Percentiles rank a stretch among this genome's conserved stretches.
Conservation (phyloP, 2,797 vertebrate species). For the Malurus leucopterus region DNA sequence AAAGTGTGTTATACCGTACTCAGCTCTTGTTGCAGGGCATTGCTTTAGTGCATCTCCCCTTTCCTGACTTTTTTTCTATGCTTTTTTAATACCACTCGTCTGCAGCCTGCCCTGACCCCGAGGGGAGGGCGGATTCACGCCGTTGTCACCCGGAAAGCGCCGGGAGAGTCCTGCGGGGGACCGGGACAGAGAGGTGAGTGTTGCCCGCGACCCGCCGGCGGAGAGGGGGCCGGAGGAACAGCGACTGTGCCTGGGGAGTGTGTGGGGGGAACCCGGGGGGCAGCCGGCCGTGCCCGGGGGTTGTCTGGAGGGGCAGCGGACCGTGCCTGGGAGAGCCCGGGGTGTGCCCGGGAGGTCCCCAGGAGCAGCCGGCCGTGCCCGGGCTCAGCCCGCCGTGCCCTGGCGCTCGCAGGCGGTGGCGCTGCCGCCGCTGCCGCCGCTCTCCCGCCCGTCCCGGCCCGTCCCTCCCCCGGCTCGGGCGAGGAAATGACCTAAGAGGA, state of each 20-base stretch:
- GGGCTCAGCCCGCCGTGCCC: not conserved
- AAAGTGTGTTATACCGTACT: accelerated
- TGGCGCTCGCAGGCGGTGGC: constrained; percentile 33
- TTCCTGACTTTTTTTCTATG: not conserved
- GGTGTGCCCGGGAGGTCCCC: not conserved
- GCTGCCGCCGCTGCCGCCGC: not conserved
- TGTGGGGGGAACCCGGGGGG: not conserved
- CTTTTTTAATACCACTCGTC: not conserved
- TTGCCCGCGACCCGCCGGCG: not conserved
- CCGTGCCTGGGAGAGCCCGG: not conserved
- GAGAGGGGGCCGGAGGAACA: not conserved
- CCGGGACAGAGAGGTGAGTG: not conserved
- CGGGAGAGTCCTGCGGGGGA: too few species aligned
- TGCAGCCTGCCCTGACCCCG: not conserved
- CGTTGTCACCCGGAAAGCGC: not conserved
- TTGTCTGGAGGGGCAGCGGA: not conserved
- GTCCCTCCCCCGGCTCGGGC: constrained; percentile 3
- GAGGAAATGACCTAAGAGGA: constrained; percentile 69
- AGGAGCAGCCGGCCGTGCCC: not conserved
- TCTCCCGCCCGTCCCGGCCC: not conserved
- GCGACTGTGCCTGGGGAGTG: not conserved
- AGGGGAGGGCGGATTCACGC: not conserved
- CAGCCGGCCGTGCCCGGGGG: not conserved
- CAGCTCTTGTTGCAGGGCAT: not conserved
- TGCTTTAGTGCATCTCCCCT: not conserved